These are phyloP conservation scores for Caenorhabditis auriculariae DNA, from an alignment of 2,888 invertebrate species.

Conservation along the genomic window DNA sequence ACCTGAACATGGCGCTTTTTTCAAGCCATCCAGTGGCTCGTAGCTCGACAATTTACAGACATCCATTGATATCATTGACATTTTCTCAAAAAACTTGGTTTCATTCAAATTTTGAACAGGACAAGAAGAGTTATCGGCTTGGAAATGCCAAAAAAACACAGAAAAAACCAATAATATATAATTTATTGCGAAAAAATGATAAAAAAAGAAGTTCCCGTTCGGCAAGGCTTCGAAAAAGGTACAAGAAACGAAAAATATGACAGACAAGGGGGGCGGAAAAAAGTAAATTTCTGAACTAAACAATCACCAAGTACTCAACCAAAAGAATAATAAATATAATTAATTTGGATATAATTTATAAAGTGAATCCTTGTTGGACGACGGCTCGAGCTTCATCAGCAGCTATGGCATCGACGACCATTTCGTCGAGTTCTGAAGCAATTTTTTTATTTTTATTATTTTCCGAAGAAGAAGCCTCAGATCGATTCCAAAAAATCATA, in stretches of 20 bases:
- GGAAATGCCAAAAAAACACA: not conserved
- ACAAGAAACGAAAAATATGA: not conserved
- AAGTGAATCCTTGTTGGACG: no score
- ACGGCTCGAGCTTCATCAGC: slow-evolving; percentile 6
- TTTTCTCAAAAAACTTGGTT: no score
- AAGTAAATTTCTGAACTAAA: no score
- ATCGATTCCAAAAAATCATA: no score
- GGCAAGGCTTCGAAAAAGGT: not conserved
- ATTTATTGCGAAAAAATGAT: not conserved
- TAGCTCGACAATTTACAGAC: slow-evolving; percentile 34
- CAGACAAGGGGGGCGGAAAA: no score
- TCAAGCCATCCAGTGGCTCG: slow-evolving; percentile 55
- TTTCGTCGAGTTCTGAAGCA: slow-evolving; percentile 31
- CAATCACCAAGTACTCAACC: no score
- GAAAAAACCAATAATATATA: not conserved
- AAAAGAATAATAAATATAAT: no score
- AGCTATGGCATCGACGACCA: slow-evolving; percentile 28
- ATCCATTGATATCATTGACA: slow-evolving; percentile 29
- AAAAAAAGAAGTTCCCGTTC: not conserved
- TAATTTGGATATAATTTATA: no score
- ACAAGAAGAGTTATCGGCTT: no score
- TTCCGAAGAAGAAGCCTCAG: not conserved
- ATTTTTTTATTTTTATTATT: not conserved
- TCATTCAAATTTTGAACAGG: no score
- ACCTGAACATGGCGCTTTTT: slow-evolving; percentile 8